Percentiles rank a stretch among this genome's conserved stretches.
These are phyloP conservation scores for Pimephales promelas DNA, from an alignment of 2,113 vertebrate genomes.

Conservation along the genomic window DNA sequence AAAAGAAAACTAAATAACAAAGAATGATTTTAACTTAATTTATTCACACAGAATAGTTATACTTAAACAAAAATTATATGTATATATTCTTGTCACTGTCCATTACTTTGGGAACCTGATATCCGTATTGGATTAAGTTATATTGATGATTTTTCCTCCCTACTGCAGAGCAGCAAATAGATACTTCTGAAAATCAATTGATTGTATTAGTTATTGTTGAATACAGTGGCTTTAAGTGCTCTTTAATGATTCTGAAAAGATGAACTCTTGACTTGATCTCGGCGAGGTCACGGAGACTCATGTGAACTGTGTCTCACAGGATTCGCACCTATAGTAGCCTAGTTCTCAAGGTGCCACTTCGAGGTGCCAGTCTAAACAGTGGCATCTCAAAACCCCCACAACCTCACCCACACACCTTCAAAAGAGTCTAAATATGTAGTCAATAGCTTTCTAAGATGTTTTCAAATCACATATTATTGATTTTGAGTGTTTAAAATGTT, in stretches of 20 bases:
- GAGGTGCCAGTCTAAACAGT: constrained; percentile 41
- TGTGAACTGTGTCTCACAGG: constrained; percentile 17
- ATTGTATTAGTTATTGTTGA: not conserved
- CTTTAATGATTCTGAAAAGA: not conserved
- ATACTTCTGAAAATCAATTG: not conserved
- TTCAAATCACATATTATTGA: not conserved
- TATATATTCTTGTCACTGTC: too few relatives aligned
- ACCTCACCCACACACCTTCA: not conserved
- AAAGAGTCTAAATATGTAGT: not conserved
- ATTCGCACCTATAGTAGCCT: constrained; percentile 11
- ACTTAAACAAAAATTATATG: too few relatives aligned
- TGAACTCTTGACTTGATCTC: constrained; percentile 15
- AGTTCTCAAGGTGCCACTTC: constrained; percentile 16
- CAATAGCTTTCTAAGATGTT: not conserved
- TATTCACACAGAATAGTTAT: too few relatives aligned
- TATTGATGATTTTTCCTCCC: too few relatives aligned
- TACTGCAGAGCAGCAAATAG: not conserved
- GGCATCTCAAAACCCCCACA: constrained; percentile 37
- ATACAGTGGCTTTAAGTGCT: not conserved
- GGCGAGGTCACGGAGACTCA: not conserved
- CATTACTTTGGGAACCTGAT: too few relatives aligned
- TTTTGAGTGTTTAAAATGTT: not conserved
- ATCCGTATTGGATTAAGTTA: too few relatives aligned
- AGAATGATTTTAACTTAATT: too few relatives aligned
- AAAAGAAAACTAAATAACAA: too few relatives aligned